Evolutionary conservation across 1,140 invertebrate species (phyloP), one percentile per base, ranked within the genome.

Genomic region (Globodera ellingtonae): DNA sequence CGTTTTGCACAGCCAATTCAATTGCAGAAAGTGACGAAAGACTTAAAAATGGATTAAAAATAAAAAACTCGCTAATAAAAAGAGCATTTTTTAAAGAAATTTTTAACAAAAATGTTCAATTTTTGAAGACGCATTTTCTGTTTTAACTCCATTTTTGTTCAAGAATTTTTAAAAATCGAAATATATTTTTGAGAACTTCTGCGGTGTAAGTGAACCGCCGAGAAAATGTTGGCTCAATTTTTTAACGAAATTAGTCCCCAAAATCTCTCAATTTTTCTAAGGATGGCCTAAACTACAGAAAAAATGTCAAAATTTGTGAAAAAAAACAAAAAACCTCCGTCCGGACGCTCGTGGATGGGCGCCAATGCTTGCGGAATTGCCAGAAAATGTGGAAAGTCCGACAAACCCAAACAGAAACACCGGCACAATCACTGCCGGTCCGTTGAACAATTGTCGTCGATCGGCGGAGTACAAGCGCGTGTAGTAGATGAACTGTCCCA

Each of bases 401-500:
- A 84, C 82, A 35, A 86, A 72, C 13, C 84, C 84, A 71, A 88
- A 72, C 50, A 88, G 65, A 62, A 84, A 74, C 10, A 86, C 79
- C 65, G 86, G 80, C 52, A 87, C 78, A 59, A 85, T 48, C 46
- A 84, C 77, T 15, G 79, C 13, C 18, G 80, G 52, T 24, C 52
- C 71, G 66, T 76, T 62, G 62, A 67, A 59, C 24, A 44, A 44
- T 46, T 62, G 52, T 75, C 84, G 44, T 80, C 79, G 24, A 46
- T 44, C 78, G 21, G 69, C 62, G 56, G 77, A 69, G 78, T 89
- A 88, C 35, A 88, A 79, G 10, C 84, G 83, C 9, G 86, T 78
- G 75, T 89, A 89, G 72, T 89, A 89, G 24, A 83, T 72, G 71
- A 80, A 89, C 74, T 89, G 87, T 3, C 78, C 72, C 56, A 89